Conservation (phyloP, 1,140 invertebrate genomes). For the Cydia fagiglandana region DNA sequence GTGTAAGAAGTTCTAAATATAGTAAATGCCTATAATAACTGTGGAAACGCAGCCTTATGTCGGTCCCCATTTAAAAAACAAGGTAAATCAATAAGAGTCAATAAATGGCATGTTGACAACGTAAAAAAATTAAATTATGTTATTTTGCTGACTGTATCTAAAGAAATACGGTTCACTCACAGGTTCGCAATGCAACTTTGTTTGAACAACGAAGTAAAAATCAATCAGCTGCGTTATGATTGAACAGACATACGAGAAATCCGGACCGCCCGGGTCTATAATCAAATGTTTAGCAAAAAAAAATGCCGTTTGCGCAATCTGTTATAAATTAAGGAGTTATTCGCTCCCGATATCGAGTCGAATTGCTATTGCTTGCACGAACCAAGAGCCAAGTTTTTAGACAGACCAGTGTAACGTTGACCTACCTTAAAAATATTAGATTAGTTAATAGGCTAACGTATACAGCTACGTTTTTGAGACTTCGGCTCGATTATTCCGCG, state of each 20-base stretch:
- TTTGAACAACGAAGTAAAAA: neutral
- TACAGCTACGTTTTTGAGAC: neutral
- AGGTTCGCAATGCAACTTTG: neutral
- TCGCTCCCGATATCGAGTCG: neutral
- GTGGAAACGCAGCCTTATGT: no score
- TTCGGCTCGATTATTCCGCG: neutral
- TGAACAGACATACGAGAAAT: neutral
- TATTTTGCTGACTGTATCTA: no score
- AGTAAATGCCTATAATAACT: no score
- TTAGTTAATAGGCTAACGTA: neutral
- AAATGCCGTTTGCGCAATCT: neutral
- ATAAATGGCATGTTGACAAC: no score
- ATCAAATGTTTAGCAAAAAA: constrained; percentile 27
- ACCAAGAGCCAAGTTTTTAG: neutral
- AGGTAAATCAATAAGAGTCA: no score
- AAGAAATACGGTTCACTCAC: neutral
- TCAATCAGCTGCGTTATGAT: constrained; percentile 6
- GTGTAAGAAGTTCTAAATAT: no score
- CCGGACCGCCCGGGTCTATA: neutral
- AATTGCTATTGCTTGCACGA: neutral
- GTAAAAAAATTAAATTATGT: no score
- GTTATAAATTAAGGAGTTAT: constrained; percentile 1
- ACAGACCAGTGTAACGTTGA: neutral
- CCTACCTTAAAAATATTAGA: neutral
- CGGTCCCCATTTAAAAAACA: no score